Evolutionary conservation across 2,888 invertebrate species (phyloP).

Genomic region (Synanthedon tipuliformis): DNA sequence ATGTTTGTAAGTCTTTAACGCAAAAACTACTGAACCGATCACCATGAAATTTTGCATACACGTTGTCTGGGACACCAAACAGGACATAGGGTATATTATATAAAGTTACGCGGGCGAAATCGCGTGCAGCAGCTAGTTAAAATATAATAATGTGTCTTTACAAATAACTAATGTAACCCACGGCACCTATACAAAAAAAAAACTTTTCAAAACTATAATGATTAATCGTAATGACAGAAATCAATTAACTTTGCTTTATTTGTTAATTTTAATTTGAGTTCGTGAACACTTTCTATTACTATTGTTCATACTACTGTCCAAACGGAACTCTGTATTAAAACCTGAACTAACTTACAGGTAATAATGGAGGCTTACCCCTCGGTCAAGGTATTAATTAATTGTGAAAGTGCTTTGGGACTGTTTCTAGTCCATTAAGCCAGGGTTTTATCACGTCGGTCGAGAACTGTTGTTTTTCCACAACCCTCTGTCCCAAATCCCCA

Average conservation of each 20-base stretch:
- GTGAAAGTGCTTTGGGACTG: slow-evolving; percentile 39
- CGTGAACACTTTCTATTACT: background rate
- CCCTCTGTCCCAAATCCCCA: slow-evolving; percentile 48
- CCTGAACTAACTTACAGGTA: slow-evolving; percentile 11
- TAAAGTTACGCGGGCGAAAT: too few relatives aligned
- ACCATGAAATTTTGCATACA: too few relatives aligned
- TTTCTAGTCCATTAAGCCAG: slow-evolving; percentile 56
- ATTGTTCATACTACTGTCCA: slow-evolving; percentile 5
- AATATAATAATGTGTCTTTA: too few relatives aligned
- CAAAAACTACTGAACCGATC: too few relatives aligned
- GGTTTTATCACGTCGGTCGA: slow-evolving; percentile 41
- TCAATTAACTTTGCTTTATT: background rate
- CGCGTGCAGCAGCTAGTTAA: too few relatives aligned
- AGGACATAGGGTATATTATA: too few relatives aligned
- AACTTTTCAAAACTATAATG: too few relatives aligned
- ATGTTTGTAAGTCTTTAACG: too few relatives aligned
- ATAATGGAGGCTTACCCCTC: slow-evolving; percentile 21
- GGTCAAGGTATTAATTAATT: slow-evolving; percentile 57
- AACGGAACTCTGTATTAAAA: slow-evolving; percentile 26
- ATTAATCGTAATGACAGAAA: background rate
- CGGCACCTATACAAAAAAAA: too few relatives aligned
- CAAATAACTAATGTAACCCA: too few relatives aligned
- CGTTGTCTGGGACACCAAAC: too few relatives aligned
- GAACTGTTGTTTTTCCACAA: slow-evolving; percentile 49
- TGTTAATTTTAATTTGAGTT: background rate